Conservation (phyloP, 2,797 vertebrate species). For the Phylloscopus collybita region DNA sequence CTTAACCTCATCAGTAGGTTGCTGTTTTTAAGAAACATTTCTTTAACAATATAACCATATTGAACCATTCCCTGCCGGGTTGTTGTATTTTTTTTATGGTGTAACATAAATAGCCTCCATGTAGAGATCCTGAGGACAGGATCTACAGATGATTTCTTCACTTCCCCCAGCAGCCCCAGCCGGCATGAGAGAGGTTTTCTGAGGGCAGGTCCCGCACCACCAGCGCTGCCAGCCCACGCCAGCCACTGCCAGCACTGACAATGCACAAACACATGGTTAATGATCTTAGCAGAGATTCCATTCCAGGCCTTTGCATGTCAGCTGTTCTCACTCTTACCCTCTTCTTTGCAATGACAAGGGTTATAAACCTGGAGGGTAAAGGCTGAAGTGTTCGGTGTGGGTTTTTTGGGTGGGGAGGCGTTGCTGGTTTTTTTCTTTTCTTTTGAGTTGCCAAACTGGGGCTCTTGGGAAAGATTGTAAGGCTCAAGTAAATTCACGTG, state of each 20-base stretch:
- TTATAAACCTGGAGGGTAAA: not conserved
- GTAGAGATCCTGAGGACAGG: not conserved
- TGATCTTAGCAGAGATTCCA: not conserved
- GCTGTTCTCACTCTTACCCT: constrained; percentile 25
- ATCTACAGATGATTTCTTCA: not conserved
- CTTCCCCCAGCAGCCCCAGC: not conserved
- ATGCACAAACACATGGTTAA: not conserved
- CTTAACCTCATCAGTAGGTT: not conserved
- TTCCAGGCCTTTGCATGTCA: not conserved
- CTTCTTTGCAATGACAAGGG: not conserved
- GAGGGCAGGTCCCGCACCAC: accelerated
- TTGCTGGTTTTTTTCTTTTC: not conserved
- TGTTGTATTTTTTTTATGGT: not conserved
- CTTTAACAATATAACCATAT: not conserved
- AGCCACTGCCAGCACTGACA: not conserved
- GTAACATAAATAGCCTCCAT: not conserved
- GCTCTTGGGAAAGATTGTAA: not conserved
- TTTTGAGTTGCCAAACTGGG: not conserved
- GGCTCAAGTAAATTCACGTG: not conserved
- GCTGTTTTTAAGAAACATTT: not conserved
- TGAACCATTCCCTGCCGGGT: not conserved
- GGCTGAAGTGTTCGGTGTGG: not conserved
- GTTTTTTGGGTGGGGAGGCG: not conserved
- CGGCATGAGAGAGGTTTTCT: not conserved
- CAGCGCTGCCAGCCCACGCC: accelerated